Percentiles rank a stretch among this genome's conserved stretches.
Conservation (phyloP, 2,113 vertebrate species). For the Gambusia affinis region DNA sequence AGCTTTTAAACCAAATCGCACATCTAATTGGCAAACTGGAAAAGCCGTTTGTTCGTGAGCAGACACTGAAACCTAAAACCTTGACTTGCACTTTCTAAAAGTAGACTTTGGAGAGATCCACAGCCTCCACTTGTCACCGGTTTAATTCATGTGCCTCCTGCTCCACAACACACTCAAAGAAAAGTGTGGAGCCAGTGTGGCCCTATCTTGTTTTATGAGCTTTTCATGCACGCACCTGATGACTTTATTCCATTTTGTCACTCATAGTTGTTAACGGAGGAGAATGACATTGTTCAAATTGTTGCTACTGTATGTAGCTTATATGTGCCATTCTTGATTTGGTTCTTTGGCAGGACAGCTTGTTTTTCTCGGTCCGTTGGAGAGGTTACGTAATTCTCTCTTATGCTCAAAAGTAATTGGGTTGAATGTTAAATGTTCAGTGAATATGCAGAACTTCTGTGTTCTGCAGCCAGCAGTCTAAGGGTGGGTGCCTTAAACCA, state of each 20-base stretch:
- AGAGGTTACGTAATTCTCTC: slow-evolving; percentile 35
- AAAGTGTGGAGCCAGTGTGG: slow-evolving; percentile 28
- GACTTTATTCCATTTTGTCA: slow-evolving; percentile 29
- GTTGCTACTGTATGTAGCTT: slow-evolving; percentile 42
- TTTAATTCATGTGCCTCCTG: slow-evolving; percentile 70
- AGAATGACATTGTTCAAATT: slow-evolving; percentile 36
- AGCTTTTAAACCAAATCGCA: slow-evolving; percentile 55
- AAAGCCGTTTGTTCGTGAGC: slow-evolving; percentile 74
- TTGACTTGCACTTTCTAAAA: slow-evolving; percentile 86
- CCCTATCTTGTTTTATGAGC: slow-evolving; percentile 38
- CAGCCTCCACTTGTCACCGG: slow-evolving; percentile 69
- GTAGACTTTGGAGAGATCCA: slow-evolving; percentile 73
- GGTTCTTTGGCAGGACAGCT: slow-evolving; percentile 58
- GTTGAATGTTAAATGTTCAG: slow-evolving; percentile 37
- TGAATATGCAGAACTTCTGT: slow-evolving; percentile 27
- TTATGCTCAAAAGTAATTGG: slow-evolving; percentile 47
- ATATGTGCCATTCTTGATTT: slow-evolving; percentile 47
- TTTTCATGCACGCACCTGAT: slow-evolving; percentile 19
- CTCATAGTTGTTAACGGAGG: slow-evolving; percentile 16
- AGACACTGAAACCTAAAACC: slow-evolving; percentile 79
- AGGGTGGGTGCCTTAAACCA: slow-evolving; percentile 22
- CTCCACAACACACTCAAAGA: slow-evolving; percentile 45
- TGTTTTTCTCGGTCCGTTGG: slow-evolving; percentile 43
- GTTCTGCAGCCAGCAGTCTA: slow-evolving; percentile 27
- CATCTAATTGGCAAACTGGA: slow-evolving; percentile 74